A percentile compares a stretch with the other conserved stretches of the same genome.
Evolutionary conservation across 2,113 vertebrate species (phyloP).

Genomic region (Cepphus grylle): DNA sequence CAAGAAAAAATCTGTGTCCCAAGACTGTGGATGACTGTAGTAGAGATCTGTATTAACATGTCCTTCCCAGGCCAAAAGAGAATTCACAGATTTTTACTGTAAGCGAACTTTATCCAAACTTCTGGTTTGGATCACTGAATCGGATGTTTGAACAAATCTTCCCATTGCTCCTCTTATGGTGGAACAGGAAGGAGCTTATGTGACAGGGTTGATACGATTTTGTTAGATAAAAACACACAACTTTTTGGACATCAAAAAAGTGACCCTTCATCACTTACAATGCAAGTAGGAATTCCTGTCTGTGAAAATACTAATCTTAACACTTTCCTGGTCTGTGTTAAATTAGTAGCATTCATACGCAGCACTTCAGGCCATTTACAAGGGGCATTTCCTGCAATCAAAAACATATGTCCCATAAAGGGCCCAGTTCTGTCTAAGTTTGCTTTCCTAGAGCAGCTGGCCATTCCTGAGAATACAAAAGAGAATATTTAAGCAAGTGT

Average conservation of each 20-base stretch:
- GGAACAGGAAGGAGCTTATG: background rate
- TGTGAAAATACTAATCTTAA: slow-evolving; percentile 39
- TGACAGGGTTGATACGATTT: background rate
- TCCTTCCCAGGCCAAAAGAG: background rate
- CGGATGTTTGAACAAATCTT: background rate
- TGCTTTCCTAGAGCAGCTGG: slow-evolving; percentile 53
- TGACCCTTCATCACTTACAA: slow-evolving; percentile 32
- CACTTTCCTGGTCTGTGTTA: slow-evolving; percentile 41
- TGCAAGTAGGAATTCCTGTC: slow-evolving; percentile 10
- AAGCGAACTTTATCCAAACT: slow-evolving; percentile 19
- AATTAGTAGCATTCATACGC: slow-evolving; percentile 39
- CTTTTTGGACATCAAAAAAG: slow-evolving; percentile 36
- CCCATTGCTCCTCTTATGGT: background rate
- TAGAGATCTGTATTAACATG: slow-evolving; percentile 30
- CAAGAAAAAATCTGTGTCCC: slow-evolving; percentile 43
- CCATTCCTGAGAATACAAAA: slow-evolving; percentile 40
- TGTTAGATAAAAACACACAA: slow-evolving; percentile 13
- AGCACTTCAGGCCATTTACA: slow-evolving; percentile 54
- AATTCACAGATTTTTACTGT: background rate
- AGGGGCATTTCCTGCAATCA: slow-evolving; percentile 53
- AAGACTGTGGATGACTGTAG: slow-evolving; percentile 14
- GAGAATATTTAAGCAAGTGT: slow-evolving; percentile 31
- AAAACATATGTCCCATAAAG: slow-evolving; percentile 39
- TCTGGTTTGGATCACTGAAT: slow-evolving; percentile 34
- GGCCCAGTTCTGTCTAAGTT: slow-evolving; percentile 27